Evolutionary conservation across 2,113 vertebrate genomes (phyloP).

Genomic region (Nasalis larvatus): DNA sequence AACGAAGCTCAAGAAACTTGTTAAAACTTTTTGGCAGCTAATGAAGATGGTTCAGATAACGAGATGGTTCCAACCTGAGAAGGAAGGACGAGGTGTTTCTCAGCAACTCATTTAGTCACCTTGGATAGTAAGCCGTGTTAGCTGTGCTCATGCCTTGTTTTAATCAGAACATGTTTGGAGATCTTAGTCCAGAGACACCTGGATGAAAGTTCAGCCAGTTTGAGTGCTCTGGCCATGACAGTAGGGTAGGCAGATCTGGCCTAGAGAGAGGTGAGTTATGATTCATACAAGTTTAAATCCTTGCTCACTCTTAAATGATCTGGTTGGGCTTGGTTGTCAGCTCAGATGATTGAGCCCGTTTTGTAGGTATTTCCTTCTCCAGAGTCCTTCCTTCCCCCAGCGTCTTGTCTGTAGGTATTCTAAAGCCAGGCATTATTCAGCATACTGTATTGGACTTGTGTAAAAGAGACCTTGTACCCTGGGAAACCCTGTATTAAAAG

Average conservation of each 20-base stretch:
- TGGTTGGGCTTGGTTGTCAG: background rate
- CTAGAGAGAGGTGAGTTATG: background rate
- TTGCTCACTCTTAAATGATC: background rate
- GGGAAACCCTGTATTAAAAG: background rate
- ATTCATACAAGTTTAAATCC: fast-evolving
- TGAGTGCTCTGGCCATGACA: background rate
- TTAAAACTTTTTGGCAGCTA: constrained; percentile 37
- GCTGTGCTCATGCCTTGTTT: background rate
- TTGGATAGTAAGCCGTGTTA: background rate
- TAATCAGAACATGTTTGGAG: background rate
- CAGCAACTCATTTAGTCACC: background rate
- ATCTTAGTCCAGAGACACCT: fast-evolving
- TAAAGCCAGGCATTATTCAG: background rate
- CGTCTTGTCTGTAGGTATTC: background rate
- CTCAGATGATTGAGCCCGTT: background rate
- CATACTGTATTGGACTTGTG: background rate
- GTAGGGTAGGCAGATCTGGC: background rate
- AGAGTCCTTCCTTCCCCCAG: background rate
- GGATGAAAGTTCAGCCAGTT: background rate
- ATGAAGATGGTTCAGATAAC: background rate
- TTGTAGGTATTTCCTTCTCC: background rate
- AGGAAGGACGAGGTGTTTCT: background rate
- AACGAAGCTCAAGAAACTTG: background rate
- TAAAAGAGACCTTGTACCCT: background rate
- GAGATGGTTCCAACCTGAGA: background rate